Conservation (phyloP, 2,113 vertebrate genomes). For the Gymnorhina tibicen region DNA sequence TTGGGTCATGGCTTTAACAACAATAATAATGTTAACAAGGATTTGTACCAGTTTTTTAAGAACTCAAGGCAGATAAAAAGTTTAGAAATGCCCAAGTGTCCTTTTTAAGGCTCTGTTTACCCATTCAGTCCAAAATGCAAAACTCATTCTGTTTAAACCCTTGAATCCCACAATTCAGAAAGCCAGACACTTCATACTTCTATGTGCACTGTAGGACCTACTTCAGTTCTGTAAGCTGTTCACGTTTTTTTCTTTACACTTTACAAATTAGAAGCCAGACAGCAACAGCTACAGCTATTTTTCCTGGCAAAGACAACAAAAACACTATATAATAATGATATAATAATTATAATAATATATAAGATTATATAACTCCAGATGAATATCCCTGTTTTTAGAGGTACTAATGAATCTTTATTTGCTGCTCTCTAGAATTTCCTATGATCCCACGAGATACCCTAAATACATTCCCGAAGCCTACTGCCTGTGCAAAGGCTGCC, state of each 20-base stretch:
- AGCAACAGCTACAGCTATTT: not conserved
- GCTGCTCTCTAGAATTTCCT: slow-evolving; percentile 77
- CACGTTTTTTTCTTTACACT: not conserved
- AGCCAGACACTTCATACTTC: not conserved
- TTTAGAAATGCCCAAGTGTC: not conserved
- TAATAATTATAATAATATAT: not conserved
- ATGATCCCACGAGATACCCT: slow-evolving; percentile 83
- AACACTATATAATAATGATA: not conserved
- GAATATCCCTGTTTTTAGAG: not conserved
- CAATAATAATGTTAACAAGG: not conserved
- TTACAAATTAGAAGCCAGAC: not conserved
- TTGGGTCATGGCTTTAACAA: not conserved
- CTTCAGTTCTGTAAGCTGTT: not conserved
- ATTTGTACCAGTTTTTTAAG: not conserved
- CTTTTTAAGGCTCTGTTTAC: not conserved
- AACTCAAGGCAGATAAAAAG: not conserved
- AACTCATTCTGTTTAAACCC: not conserved
- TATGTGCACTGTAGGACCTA: not conserved
- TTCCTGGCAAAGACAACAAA: not conserved
- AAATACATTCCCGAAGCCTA: slow-evolving; percentile 91
- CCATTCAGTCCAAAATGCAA: not conserved
- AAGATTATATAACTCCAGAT: not conserved
- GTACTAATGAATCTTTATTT: not conserved
- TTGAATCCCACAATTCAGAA: not conserved
- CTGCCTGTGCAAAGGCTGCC: slow-evolving; percentile 91